phyloP scores from a whole-genome alignment of 1,140 invertebrate species.

The Dreissena polymorpha region DNA sequence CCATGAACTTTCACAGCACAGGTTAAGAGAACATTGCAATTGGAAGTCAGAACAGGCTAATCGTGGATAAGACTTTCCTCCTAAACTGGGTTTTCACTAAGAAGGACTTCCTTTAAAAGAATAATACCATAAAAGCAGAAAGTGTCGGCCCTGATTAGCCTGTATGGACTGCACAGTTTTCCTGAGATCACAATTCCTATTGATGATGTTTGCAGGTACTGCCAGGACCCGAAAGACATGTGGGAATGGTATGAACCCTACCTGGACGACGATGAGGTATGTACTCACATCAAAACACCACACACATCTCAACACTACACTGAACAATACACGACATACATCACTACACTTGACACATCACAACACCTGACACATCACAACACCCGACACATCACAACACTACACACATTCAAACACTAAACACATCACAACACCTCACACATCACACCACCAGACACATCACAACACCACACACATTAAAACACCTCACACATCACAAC shows the following conservation, averaged over 20 bases:
- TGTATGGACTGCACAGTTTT: too few species aligned
- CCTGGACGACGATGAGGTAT: conserved; percentile 95
- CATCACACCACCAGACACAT: neutral
- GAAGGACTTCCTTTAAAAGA: too few species aligned
- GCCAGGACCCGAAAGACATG: conserved; percentile 96
- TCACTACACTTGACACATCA: neutral
- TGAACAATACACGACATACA: neutral
- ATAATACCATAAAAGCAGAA: too few species aligned
- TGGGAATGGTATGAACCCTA: conserved; percentile 99
- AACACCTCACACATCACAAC: too few species aligned
- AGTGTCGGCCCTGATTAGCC: too few species aligned
- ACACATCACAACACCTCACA: neutral
- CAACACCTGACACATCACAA: neutral
- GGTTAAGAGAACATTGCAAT: too few species aligned
- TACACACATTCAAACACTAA: neutral
- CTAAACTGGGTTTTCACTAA: too few species aligned
- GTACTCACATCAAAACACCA: conserved; percentile 57
- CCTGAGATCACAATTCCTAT: too few species aligned
- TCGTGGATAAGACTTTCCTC: too few species aligned
- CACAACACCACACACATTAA: neutral
- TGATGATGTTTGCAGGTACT: conserved; percentile 86
- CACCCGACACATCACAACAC: neutral
- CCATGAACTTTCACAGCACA: too few species aligned
- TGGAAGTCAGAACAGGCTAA: too few species aligned
- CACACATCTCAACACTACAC: conserved; percentile 6